Base-by-base conservation (phyloP, 2,797 vertebrate species). In the Atherinosoma microstoma region DNA sequence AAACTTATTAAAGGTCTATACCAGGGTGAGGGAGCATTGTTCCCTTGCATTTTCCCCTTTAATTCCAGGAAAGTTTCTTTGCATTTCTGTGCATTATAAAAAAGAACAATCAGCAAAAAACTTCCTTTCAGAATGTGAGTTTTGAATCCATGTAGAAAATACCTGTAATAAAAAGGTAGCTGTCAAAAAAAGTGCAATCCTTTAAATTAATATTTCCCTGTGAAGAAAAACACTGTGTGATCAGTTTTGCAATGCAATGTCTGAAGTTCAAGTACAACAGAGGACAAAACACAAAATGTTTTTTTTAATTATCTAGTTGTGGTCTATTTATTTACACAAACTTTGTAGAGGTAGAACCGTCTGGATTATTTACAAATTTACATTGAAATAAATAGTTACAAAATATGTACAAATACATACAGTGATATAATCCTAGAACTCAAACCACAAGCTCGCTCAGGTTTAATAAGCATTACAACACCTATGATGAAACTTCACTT, bases 301-400 rank as follows among this genome's bases (percentile, higher is more conserved):
- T 73, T 69, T 34, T 73, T 69, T 34, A 83, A 83, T 60, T 45
- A 20, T 54, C 27, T 16, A 3, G 54, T 78, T 56, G 24, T 75
- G 56, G 24, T 78, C 70, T 79, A 60, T 86, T 83, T 85, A 90
- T 85, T 78, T 86, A 88, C 67, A 87, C 42, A 58, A 65, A 59
- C 61, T 53, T 58, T 5, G 79, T 66, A 75, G 49, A 82, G 64
- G 70, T 75, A 81, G 58, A 84, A 75, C 63, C 11, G 79, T 80
- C 54, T 88, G 67, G 73, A 51, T 72, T 84, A 90, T 93, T 71
- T 92, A 92, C 88, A 92, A 62, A 90, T 86, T 67, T 78, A 90
- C 80, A 91, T 78, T 64, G 30, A 86, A 84, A 85, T 84, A 87
- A 79, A 82, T 78, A 73, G n/a, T 80, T 32, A 72, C 65, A 85